phyloP scores from a whole-genome alignment of 1,140 invertebrate genomes.

The Scylla paramamosain region DNA sequence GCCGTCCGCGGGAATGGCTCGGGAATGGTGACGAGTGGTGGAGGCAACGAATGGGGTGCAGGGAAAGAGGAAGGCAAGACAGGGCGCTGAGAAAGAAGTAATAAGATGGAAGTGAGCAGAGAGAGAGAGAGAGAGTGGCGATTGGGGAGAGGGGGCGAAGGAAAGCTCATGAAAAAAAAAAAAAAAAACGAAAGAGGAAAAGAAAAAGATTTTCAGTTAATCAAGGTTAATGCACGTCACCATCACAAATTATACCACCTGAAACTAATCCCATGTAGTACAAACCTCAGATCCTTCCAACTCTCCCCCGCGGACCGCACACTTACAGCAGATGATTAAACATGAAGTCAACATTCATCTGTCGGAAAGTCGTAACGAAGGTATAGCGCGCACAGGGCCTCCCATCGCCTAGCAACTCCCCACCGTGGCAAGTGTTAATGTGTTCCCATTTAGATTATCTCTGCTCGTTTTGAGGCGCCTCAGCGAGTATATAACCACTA shows the following conservation, averaged over 20 bases:
- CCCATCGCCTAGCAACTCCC: background rate
- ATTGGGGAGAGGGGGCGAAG: background rate
- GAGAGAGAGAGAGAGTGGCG: background rate
- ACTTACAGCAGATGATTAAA: background rate
- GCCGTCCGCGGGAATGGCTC: background rate
- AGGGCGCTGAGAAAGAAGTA: background rate
- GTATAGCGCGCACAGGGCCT: background rate
- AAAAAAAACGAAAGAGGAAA: background rate
- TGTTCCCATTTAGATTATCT: slow-evolving; percentile 4
- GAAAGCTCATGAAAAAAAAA: background rate
- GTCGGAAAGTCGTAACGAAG: background rate
- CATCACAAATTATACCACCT: background rate
- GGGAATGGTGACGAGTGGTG: background rate
- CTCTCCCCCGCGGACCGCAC: background rate
- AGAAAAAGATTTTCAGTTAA: background rate
- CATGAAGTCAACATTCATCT: background rate
- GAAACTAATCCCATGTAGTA: background rate
- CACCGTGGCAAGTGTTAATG: background rate
- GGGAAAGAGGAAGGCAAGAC: background rate
- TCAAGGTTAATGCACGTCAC: background rate
- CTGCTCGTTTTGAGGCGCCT: background rate
- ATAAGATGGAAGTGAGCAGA: background rate
- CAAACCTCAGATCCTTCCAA: background rate
- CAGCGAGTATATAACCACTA: background rate
- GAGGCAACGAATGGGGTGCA: background rate